Base-by-base conservation (phyloP, 2,797 vertebrate species). In the Eulemur albifrons region DNA sequence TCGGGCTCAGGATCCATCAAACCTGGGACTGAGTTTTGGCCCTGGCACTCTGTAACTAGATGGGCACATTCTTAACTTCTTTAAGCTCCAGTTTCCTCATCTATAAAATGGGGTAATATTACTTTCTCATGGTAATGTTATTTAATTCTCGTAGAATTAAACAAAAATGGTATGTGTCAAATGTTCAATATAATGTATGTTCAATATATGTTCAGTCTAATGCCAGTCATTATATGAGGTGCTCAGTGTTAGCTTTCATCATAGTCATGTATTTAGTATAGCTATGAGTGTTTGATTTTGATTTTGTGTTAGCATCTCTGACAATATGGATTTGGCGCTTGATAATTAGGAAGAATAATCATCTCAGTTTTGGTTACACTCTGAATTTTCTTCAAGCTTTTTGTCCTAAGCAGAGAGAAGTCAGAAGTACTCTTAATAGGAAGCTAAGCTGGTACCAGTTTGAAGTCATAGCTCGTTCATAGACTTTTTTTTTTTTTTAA, bases 391-490 rank as follows among this genome's bases (percentile, higher is more conserved):
- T 86, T 85, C 50, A 45, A 48, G 84, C n/a, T 82, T 91, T 52
- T 57, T 69, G 75, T 45, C 67, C 80, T 57, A 73, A 65, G 38
- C 27, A 87, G 69, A 73, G 48, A 75, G 45, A 87, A 67, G 81
- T 76, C 81, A 59, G 70, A 88, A 43, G 17, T 54, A 57, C 76
- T 87, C 38, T 83, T 73, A 65, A n/a, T 75, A 72, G 18, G 18
- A 94, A 91, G 94, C 76, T 75, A 76, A 95, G 82, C 86, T 79
- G 91, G 89, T 95, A 32, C 61, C 86, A 84, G 70, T 97, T 89
- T 93, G 61, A 95, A 94, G 54, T 65, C 95, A 92, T 30, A 83
- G 80, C 40, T 97, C 77, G 38, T 93, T 79, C 25, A 7, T 90
- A 57, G 84, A 73, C 72, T 81, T 61, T 54, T 50, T 54, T 43